Conservation (phyloP, 2,888 invertebrate species). For the Watsonalla cultraria region DNA sequence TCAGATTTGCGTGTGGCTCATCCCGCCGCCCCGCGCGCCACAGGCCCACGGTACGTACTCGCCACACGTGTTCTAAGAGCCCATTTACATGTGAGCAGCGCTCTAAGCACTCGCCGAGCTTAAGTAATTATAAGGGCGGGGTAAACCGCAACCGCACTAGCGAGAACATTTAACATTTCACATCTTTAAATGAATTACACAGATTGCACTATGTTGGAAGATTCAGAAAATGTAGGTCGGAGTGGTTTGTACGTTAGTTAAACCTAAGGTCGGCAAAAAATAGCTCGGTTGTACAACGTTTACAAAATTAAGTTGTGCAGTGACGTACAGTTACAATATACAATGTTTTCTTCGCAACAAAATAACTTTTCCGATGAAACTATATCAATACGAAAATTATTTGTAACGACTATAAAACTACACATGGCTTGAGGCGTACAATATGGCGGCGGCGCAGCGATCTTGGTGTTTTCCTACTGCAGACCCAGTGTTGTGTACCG, state of each 20-base stretch:
- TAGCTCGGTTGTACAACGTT: too few species aligned
- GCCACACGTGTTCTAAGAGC: neutral
- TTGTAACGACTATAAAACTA: too few species aligned
- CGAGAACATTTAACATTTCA: conserved; percentile 1
- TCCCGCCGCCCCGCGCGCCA: neutral
- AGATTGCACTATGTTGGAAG: neutral
- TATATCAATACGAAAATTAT: too few species aligned
- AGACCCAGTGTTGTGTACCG: conserved; percentile 12
- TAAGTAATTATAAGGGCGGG: neutral
- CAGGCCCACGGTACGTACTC: neutral
- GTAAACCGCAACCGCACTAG: neutral
- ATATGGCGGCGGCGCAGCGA: conserved; percentile 3
- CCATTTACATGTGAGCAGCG: neutral
- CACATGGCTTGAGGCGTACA: neutral
- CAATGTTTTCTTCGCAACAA: too few species aligned
- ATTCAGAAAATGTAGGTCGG: neutral
- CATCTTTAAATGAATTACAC: conserved; percentile 1
- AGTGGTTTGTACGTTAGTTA: too few species aligned
- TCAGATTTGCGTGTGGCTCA: neutral
- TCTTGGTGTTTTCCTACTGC: conserved; percentile 28
- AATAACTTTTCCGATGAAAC: too few species aligned
- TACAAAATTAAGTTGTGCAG: too few species aligned
- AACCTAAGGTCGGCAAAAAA: too few species aligned
- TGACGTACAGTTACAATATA: too few species aligned
- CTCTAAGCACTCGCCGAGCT: neutral